Conservation (phyloP, 2,888 invertebrate species). For the Leucania comma region DNA sequence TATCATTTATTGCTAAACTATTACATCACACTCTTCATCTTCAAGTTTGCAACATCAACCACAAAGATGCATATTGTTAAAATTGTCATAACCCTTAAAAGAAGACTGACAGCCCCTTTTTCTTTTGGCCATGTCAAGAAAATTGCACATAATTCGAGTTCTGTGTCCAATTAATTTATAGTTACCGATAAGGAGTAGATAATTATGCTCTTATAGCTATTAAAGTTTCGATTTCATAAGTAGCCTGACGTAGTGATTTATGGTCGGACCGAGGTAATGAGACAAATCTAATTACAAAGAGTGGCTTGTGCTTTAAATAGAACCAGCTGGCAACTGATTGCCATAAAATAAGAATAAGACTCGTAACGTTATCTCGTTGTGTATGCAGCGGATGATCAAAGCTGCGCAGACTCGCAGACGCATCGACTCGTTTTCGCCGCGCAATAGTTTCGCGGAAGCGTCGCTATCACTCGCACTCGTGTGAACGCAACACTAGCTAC, state of each 20-base stretch:
- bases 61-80: constrained; percentile 41
- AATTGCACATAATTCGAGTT: constrained; percentile 58
- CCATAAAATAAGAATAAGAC: constrained; percentile 31
- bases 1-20: constrained; percentile 59
- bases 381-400: constrained; percentile 71
- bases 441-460: constrained; percentile 82
- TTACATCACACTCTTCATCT: constrained; percentile 46
- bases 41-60: constrained; percentile 50
- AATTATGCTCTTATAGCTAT: constrained; percentile 54
- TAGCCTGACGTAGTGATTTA: constrained; percentile 52
- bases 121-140: constrained; percentile 48
- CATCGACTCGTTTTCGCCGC: constrained; percentile 73
- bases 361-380: constrained; percentile 14
- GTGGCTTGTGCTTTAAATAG: constrained; percentile 42
- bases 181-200: constrained; percentile 60
- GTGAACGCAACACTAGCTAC: constrained; percentile 72
- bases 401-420: constrained; percentile 40
- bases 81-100: constrained; percentile 44
- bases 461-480: constrained; percentile 72
- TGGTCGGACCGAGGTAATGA: constrained; percentile 33
- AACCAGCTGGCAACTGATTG: constrained; percentile 12
- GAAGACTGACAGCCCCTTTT: constrained; percentile 46
- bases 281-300: constrained; percentile 51
- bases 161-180: constrained; percentile 56
- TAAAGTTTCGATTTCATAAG: constrained; percentile 51